Evolutionary conservation across 2,888 invertebrate genomes (phyloP), one percentile per base, ranked within the genome.

Genomic region (Melieria crassipennis): DNA sequence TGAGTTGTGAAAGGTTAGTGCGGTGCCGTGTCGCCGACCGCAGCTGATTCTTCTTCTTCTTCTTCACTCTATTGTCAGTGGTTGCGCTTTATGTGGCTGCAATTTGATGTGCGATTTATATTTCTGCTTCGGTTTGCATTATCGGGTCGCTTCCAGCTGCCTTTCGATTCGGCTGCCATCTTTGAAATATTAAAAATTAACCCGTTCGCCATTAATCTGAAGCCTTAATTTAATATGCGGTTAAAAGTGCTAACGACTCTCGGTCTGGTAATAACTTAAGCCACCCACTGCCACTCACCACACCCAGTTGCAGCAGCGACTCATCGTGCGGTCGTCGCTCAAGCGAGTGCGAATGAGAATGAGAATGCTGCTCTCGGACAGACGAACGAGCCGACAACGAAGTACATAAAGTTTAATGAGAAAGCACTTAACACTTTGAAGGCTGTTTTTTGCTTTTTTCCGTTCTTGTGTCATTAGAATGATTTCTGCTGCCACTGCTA

Each of bases 351-450:
- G 13, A 5, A 4, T 5, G 4, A 52, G 4, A 55, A 56, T 30
- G 56, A 5, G 9, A 16, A 4, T 45, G 68, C 45, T 60, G 43
- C 56, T 47, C 56, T 47, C 16, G 4, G 55, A 43, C 45, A 48
- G 50, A 55, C 52, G 48, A 10, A 50, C 58, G 16, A 13, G 16
- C 57, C 5, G 30, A 47, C 56, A 47, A 75, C 75, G 61, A 73
- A 83, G 80, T 81, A 81, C 80, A 84, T 83, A 82, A 82, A 82
- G 79, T 82, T 81, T 83, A 83, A 83, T 83, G 83, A 80, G 80
- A 76, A 78, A 78, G 78, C 82, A 83, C 82, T 84, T 84, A 82
- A 81, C 83, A 84, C 82, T 82, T 82, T 82, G 77, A 76, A 80
- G 80, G 80, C 79, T 81, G 79, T 79, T 80, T 67, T 65, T 66